phyloP scores from a whole-genome alignment of 1,140 invertebrate species.

The Pygmarrhopalites habei region DNA sequence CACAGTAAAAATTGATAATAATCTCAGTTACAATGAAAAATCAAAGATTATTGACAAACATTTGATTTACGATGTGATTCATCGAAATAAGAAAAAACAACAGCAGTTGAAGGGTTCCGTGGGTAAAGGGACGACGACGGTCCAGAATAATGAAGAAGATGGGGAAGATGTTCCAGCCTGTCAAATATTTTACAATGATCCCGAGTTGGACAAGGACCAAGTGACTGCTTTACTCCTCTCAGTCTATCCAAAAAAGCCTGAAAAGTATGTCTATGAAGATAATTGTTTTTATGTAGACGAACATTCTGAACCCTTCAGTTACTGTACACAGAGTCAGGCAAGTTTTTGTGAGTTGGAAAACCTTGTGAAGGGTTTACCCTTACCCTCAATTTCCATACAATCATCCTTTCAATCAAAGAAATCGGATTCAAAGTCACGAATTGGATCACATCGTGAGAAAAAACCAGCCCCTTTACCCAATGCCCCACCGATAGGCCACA shows the following conservation, averaged over 20 bases:
- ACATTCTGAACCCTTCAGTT: conserved; percentile 33
- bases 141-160: neutral
- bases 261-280: conserved; percentile 35
- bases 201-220: conserved; percentile 23
- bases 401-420: no score
- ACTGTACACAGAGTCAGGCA: conserved; percentile 28
- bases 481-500: neutral
- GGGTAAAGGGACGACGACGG: no score
- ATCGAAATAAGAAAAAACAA: conserved; percentile 3
- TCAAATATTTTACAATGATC: conserved; percentile 17
- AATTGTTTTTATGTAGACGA: conserved; percentile 34
- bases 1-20: conserved; percentile 3
- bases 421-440: conserved; percentile 12
- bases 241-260: conserved; percentile 31
- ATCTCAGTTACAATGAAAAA: conserved; percentile 31
- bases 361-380: conserved; percentile 18
- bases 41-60: conserved; percentile 36
- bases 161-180: conserved; percentile 1
- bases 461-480: neutral
- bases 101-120: neutral
- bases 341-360: conserved; percentile 28
- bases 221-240: conserved; percentile 22
- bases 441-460: neutral
- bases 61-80: conserved; percentile 29
- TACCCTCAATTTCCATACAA: neutral